Base-by-base conservation (phyloP, 2,888 invertebrate species). In the Mesorhabditis sp. region DNA sequence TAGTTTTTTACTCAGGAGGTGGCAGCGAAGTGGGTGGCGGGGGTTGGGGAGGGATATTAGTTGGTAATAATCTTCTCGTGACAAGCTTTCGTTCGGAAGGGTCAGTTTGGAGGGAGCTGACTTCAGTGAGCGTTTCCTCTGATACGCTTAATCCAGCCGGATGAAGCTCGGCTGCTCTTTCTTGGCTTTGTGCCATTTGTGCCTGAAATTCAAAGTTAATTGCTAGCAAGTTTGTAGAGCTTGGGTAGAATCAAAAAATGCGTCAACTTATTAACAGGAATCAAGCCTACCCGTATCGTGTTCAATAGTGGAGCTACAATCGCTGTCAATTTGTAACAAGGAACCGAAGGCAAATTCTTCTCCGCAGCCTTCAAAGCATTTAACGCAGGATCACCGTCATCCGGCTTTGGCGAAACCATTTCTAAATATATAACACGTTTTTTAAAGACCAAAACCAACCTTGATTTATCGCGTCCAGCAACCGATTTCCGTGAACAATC, bases 401-500 rank as follows among this genome's bases (percentile, higher is more conserved):
- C 28, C 28, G 28, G 28, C 28, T 28, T 28, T 28, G 28, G 28
- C 28, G 28, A 28, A 28, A 28, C 28, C 28, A 28, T 28, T 28
- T 28, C 28, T 28, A 28, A 28, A 28, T 28, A 28, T 28, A 28
- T 28, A 28, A 28, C 28, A 28, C 28, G 28, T 28, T 28, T 28
- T 28, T 28, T 28, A 28, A 28, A 2, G 28, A 28, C 28, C 28
- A 28, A 28, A 28, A 28, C 45, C n/a, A 62, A 69, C 79, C 75
- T 50, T 80, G 78, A 65, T 83, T 82, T 43, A 83, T 83, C 58
- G 78, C 80, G 62, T 82, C 82, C 65, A 81, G 70, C 41, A 86
- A 75, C 73, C 86, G 76, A 80, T 86, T 87, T 79, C 85, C 77
- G 70, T 86, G 85, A n/a, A 86, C 86, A 58, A 86, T 84, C 5